Conservation (phyloP, 2,888 invertebrate species). For the Cyrtodaria siliqua region DNA sequence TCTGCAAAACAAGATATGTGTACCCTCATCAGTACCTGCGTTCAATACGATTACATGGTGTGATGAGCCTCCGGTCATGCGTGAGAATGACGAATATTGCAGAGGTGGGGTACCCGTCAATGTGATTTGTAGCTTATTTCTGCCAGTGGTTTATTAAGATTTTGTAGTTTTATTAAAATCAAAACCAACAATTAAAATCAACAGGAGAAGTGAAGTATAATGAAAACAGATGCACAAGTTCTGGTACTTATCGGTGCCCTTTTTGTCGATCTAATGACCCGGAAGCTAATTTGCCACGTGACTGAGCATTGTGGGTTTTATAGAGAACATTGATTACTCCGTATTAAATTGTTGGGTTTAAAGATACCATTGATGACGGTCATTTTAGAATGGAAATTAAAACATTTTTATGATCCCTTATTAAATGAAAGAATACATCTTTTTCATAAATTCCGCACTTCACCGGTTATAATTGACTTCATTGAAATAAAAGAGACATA, state of each 20-base stretch:
- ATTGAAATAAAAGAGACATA: no score
- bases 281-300: slow-evolving; percentile 52
- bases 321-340: no score
- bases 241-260: slow-evolving; percentile 39
- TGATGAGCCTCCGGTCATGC: slow-evolving; percentile 12
- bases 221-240: slow-evolving; percentile 63
- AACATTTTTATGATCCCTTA: no score
- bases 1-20: slow-evolving; percentile 4
- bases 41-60: slow-evolving; percentile 31
- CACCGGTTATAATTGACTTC: no score
- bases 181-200: slow-evolving; percentile 43
- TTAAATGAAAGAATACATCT: no score
- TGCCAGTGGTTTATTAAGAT: slow-evolving; percentile 8
- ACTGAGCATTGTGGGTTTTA: slow-evolving; percentile 32
- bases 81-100: slow-evolving; percentile 8
- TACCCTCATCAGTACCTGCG: slow-evolving; percentile 17
- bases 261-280: slow-evolving; percentile 57
- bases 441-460: no score
- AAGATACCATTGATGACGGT: no score
- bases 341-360: no score
- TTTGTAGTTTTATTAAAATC: slow-evolving; percentile 38
- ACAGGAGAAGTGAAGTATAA: slow-evolving; percentile 34
- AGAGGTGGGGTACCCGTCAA: slow-evolving; percentile 50
- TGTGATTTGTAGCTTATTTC: slow-evolving; percentile 33
- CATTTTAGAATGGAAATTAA: no score